Conservation (phyloP, 1,140 invertebrate species). For the Neodiprion virginianus region DNA sequence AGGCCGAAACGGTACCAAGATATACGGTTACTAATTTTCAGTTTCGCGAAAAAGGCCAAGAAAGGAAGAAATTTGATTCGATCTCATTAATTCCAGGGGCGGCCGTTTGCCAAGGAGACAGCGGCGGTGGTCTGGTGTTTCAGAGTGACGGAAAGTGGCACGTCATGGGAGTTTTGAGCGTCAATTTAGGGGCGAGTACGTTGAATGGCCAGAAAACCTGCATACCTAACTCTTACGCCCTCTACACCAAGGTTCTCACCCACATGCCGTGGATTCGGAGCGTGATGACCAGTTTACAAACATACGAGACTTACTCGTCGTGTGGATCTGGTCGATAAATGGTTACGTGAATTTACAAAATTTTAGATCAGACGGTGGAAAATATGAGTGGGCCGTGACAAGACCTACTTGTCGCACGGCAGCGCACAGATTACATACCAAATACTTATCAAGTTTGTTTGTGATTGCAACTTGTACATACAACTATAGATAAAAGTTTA, state of each 20-base stretch:
- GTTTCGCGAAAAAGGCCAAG: background rate
- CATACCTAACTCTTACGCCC: slow-evolving; percentile 45
- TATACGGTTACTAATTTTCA: background rate
- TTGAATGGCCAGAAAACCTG: slow-evolving; percentile 37
- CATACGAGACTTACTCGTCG: slow-evolving; percentile 23
- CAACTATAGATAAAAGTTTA: too few species aligned
- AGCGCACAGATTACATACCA: too few species aligned
- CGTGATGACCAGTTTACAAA: slow-evolving; percentile 40
- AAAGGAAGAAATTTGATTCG: background rate
- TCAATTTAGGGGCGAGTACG: slow-evolving; percentile 38
- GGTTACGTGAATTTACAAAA: background rate
- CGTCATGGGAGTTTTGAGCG: slow-evolving; percentile 54
- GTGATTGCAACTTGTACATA: too few species aligned
- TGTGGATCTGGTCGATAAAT: slow-evolving; percentile 26
- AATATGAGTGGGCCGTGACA: too few species aligned
- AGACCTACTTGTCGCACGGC: too few species aligned
- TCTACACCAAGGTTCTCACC: slow-evolving; percentile 51
- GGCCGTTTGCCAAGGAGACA: slow-evolving; percentile 56
- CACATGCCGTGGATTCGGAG: slow-evolving; percentile 52
- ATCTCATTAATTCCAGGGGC: slow-evolving; percentile 42
- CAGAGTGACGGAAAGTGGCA: slow-evolving; percentile 43
- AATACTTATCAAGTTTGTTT: too few species aligned
- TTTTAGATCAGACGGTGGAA: too few species aligned
- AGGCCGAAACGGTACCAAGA: slow-evolving; percentile 47
- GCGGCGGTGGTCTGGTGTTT: slow-evolving; percentile 55